A percentile compares a stretch with the other conserved stretches of the same genome.
Conservation (phyloP, 2,888 invertebrate genomes). For the Pantelozetes paolii region DNA sequence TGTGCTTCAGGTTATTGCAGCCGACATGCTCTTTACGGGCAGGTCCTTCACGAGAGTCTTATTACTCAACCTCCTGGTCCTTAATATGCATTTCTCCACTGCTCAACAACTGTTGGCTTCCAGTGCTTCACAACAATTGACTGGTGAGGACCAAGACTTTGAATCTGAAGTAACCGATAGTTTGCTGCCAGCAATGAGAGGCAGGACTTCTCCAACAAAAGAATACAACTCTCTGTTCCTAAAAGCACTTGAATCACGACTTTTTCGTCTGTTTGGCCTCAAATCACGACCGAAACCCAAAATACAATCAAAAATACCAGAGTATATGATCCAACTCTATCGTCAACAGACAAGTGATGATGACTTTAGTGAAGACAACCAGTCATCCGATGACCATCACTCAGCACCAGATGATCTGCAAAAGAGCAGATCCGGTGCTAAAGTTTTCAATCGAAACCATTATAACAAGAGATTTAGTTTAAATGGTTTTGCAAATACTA, state of each 20-base stretch:
- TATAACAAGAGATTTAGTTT: constrained; percentile 28
- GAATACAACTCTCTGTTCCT: constrained; percentile 6
- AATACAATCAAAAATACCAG: constrained; percentile 63
- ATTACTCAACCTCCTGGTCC: constrained; percentile 36
- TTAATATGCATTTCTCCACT: constrained; percentile 15
- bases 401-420: not conserved
- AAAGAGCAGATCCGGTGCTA: not conserved
- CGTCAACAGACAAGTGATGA: constrained; percentile 18
- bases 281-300: constrained; percentile 58
- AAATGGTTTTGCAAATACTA: constrained; percentile 32
- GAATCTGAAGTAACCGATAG: constrained; percentile 23
- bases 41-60: constrained; percentile 30
- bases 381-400: not conserved
- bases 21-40: constrained; percentile 37
- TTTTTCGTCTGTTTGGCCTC: constrained; percentile 63
- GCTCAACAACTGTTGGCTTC: constrained; percentile 18
- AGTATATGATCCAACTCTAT: constrained; percentile 74
- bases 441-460: not conserved
- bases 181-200: constrained; percentile 24
- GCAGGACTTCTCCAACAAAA: not conserved
- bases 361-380: not conserved
- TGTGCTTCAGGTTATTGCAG: constrained; percentile 23
- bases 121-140: constrained; percentile 32
- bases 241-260: constrained; percentile 58
- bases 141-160: constrained; percentile 21